Base-by-base conservation (phyloP, 2,888 invertebrate genomes). In the Drosophila tripunctata region DNA sequence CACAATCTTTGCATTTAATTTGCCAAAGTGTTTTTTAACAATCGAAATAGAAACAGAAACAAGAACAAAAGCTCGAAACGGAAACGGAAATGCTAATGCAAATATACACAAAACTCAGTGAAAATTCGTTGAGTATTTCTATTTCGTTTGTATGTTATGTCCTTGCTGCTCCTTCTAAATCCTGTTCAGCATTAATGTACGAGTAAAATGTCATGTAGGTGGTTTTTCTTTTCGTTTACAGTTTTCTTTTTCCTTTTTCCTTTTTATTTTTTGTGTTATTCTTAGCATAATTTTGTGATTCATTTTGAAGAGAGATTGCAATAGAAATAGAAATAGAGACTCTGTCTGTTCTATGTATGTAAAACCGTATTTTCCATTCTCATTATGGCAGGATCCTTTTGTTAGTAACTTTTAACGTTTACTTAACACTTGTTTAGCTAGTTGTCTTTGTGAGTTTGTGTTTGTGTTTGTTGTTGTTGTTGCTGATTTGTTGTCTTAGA, bases 331-430 rank as follows among this genome's bases (percentile, higher is more conserved):
- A 56, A 45, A 62, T 56, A 58, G 66, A 79, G 66, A 65, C 55
- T 65, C 55, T 70, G 60, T 65, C 55, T 70, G 60, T 78, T 50
- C 43, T 74, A 43, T 58, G 43, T 55, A 57, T 71, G 75, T 82
- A 85, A 84, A 84, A 87, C 87, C 87, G 84, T 85, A 73, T 64
- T 78, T 73, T 82, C 76, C 82, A 75, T 82, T 79, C 72, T 84
- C 68, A 68, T 74, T 71, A 79, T 88, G 88, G 87, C 89, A 87
- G 87, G 87, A 87, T 88, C 83, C 87, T 81, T 88, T 81, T 78
- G 71, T 81, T 88, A 88, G 87, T 85, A 87, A 87, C 83, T 85
- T 85, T 81, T 67, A 66, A 74, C 75, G 69, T 82, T 78, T 69
- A 74, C 75, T 81, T 36, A 41, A 54, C 52, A 61, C 66, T 63